Percentiles rank a stretch among this genome's conserved stretches.
Evolutionary conservation across 2,113 vertebrate genomes (phyloP).

Genomic region (Anhinga rufa): DNA sequence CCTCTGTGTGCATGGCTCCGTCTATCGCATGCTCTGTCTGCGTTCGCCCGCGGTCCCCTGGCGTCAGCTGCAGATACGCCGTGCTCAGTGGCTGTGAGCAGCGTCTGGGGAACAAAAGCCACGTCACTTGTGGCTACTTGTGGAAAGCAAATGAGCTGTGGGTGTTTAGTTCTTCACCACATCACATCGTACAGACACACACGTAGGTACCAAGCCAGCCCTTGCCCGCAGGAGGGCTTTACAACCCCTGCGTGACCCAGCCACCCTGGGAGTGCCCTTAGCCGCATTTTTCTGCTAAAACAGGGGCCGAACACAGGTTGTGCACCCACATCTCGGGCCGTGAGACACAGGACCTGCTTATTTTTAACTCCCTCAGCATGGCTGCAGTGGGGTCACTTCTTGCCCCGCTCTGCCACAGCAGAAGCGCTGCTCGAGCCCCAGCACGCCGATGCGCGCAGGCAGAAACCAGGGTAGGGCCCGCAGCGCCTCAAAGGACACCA

Average conservation of each 20-base stretch:
- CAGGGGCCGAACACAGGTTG: not conserved
- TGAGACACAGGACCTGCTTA: rapidly evolving
- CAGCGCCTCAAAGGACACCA: rapidly evolving
- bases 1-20: rapidly evolving
- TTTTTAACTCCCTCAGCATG: not conserved
- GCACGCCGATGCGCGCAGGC: rapidly evolving
- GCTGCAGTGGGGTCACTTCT: not conserved
- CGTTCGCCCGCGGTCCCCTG: rapidly evolving
- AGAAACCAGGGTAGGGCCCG: rapidly evolving
- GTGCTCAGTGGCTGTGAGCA: rapidly evolving
- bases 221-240: not conserved
- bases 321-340: not conserved
- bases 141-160: not conserved
- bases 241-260: not conserved
- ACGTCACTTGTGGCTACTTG: not conserved
- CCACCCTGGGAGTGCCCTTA: not conserved
- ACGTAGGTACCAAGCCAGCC: not conserved
- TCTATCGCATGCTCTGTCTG: rapidly evolving
- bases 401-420: not conserved
- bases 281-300: not conserved
- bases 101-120: not conserved
- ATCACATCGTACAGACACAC: rapidly evolving
- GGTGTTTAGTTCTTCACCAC: not conserved
- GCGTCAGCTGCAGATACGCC: rapidly evolving
- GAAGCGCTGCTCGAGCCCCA: not conserved